phyloP scores from a whole-genome alignment of 2,797 vertebrate genomes.

The Pipistrellus pipistrellus region DNA sequence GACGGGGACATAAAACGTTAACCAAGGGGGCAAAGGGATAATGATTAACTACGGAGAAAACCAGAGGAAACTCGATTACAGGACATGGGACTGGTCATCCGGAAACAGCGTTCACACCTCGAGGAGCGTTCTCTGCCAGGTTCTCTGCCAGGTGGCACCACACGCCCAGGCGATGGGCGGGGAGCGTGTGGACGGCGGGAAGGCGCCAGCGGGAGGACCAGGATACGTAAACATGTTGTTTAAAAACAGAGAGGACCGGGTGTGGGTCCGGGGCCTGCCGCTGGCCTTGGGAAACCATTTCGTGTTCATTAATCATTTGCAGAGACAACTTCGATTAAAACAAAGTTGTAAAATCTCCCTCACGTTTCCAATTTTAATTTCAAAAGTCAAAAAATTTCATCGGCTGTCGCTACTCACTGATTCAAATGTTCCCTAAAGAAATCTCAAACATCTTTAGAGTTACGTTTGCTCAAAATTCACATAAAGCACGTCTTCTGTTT shows the following conservation, averaged over 20 bases:
- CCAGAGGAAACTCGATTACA: background rate
- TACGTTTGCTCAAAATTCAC: background rate
- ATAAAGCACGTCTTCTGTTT: background rate
- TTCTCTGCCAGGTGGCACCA: background rate
- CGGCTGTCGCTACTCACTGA: background rate
- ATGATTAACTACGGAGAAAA: conserved; percentile 56
- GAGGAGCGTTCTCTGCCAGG: conserved; percentile 24
- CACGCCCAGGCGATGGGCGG: background rate
- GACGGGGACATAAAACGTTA: background rate
- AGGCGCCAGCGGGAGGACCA: background rate
- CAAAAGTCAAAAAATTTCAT: conserved; percentile 26
- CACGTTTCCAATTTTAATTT: conserved; percentile 58
- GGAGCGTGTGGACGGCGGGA: accelerated
- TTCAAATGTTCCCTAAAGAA: background rate
- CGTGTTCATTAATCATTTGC: background rate
- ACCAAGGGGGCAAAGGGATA: background rate
- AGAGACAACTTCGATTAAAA: background rate
- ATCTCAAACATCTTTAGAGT: background rate
- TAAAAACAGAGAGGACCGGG: background rate
- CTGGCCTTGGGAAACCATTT: background rate
- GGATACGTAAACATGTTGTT: background rate
- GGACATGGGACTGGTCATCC: background rate
- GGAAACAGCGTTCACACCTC: conserved; percentile 22
- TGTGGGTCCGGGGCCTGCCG: too few relatives aligned
- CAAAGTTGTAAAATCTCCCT: conserved; percentile 8